A percentile compares a stretch with the other conserved stretches of the same genome.
Conservation (phyloP, 2,797 vertebrate genomes). For the Simalia tracyae region DNA sequence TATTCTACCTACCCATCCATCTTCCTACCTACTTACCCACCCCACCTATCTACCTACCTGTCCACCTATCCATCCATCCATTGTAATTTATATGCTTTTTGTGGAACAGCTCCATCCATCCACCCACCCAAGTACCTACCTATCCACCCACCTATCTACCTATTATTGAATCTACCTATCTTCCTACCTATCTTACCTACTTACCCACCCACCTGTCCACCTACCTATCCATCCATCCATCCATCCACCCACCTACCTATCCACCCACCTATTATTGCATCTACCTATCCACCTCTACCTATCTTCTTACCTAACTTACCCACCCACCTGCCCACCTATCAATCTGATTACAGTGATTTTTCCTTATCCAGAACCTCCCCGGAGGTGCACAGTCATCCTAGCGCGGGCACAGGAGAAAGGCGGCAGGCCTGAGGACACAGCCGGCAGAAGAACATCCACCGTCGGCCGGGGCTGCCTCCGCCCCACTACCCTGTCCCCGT, state of each 20-base stretch:
- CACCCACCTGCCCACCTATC: not conserved
- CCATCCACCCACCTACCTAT: not conserved
- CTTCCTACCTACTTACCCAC: too few species aligned
- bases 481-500: constrained; percentile 31
- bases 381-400: constrained; percentile 47
- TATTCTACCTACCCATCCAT: too few species aligned
- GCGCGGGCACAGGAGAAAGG: not conserved
- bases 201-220: not conserved
- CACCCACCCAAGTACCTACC: not conserved
- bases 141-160: not conserved
- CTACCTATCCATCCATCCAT: not conserved
- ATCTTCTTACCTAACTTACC: too few species aligned
- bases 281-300: not conserved
- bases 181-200: not conserved
- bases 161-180: not conserved
- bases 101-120: too few species aligned
- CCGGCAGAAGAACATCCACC: accelerated
- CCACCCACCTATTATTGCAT: not conserved
- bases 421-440: not conserved
- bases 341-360: not conserved
- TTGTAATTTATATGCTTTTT: too few species aligned
- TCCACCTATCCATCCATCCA: too few species aligned
- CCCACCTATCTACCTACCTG: too few species aligned
- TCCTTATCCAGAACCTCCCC: too few species aligned
- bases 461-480: constrained; percentile 3